These are phyloP conservation scores for Tapirus indicus DNA, from an alignment of 2,797 vertebrate species.

Conservation along the genomic window DNA sequence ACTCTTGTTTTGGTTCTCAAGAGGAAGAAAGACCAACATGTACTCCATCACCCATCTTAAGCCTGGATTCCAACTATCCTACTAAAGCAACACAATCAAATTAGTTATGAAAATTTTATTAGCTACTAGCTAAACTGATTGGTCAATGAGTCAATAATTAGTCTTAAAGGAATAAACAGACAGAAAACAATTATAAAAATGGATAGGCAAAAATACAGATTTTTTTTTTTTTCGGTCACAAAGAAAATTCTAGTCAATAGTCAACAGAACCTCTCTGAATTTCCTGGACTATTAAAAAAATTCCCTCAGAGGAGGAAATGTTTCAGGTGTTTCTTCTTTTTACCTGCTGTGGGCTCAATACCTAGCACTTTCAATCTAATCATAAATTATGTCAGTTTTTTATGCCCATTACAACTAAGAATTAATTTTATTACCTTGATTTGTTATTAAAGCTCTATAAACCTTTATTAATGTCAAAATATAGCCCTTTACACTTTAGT, in stretches of 20 bases:
- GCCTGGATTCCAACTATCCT: not conserved
- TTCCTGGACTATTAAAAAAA: not conserved
- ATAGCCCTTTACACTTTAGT: not conserved
- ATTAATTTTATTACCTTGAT: conserved; percentile 71
- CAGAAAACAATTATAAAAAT: not conserved
- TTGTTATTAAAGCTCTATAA: conserved; percentile 67
- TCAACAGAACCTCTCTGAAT: not conserved
- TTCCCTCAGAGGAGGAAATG: not conserved
- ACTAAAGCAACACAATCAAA: conserved; percentile 15
- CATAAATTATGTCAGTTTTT: conserved; percentile 39
- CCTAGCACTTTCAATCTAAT: conserved; percentile 6
- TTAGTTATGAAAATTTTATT: not conserved
- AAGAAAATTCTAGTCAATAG: conserved; percentile 31
- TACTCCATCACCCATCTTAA: not conserved
- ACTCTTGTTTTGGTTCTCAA: not conserved
- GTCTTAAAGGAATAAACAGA: not conserved
- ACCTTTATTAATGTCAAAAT: conserved; percentile 61
- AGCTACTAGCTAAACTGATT: not conserved
- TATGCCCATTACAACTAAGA: not conserved
- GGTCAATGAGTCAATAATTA: not conserved
- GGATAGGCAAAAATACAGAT: not conserved
- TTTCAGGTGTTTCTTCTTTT: not conserved
- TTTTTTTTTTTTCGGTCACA: not conserved
- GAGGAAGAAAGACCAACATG: not conserved
- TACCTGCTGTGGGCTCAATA: not conserved